Conservation (phyloP, 2,888 invertebrate genomes). For the Agrilus biguttatus region DNA sequence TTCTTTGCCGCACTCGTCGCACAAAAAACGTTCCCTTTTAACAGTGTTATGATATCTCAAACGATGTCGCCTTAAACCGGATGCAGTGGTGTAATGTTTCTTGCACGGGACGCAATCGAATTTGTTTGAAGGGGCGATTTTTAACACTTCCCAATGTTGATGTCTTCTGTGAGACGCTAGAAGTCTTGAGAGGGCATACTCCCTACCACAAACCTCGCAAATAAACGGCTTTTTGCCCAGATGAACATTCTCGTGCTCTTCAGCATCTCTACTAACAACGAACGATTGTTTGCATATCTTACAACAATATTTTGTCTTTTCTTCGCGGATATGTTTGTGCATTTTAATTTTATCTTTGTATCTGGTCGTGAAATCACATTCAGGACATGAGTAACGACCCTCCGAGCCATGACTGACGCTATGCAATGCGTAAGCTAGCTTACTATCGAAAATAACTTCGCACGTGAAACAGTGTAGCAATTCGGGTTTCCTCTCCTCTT, state of each 20-base stretch:
- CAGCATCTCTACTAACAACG: constrained; percentile 34
- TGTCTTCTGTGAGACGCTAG: constrained; percentile 35
- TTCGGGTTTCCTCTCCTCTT: constrained; percentile 24
- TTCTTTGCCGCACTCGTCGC: constrained; percentile 26
- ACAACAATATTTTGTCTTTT: constrained; percentile 33
- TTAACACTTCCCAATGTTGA: constrained; percentile 34
- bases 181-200: constrained; percentile 38
- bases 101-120: constrained; percentile 28
- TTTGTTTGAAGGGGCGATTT: constrained; percentile 26
- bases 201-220: constrained; percentile 38
- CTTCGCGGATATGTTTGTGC: constrained; percentile 27
- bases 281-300: constrained; percentile 34
- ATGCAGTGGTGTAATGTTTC: constrained; percentile 25
- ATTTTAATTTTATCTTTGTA: constrained; percentile 24
- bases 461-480: constrained; percentile 25
- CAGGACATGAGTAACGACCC: constrained; percentile 21
- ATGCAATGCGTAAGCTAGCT: constrained; percentile 23
- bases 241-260: constrained; percentile 31
- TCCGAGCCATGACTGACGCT: constrained; percentile 21
- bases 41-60: constrained; percentile 30
- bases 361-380: constrained; percentile 21
- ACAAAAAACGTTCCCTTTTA: constrained; percentile 20
- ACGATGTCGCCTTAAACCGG: constrained; percentile 22
- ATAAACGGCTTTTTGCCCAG: constrained; percentile 37
- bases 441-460: constrained; percentile 21